Evolutionary conservation across 2,113 vertebrate species (phyloP).

Genomic region (Myrmophylax atrothorax): DNA sequence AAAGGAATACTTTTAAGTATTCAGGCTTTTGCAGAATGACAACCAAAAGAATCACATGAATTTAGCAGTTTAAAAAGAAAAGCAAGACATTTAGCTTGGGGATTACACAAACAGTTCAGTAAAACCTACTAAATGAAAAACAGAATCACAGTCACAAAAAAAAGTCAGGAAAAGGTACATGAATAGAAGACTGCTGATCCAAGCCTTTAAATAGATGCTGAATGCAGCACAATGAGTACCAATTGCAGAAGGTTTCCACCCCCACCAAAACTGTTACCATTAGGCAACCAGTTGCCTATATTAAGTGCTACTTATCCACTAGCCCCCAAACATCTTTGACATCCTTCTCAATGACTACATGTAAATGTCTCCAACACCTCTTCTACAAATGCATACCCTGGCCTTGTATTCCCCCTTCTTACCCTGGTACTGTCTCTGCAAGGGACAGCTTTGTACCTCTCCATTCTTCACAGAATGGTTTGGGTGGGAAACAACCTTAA

Average conservation of each 20-base stretch:
- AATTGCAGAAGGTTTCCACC: neutral
- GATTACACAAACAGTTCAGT: conserved; percentile 15
- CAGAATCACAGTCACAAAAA: neutral
- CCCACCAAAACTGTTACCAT: neutral
- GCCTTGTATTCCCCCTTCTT: neutral
- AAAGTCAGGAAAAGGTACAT: neutral
- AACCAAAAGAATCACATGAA: neutral
- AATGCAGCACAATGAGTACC: neutral
- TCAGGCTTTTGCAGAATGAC: neutral
- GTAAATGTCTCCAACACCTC: neutral
- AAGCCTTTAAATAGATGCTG: neutral
- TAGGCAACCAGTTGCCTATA: neutral
- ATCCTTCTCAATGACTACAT: neutral
- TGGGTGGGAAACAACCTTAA: neutral
- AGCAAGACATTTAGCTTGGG: neutral
- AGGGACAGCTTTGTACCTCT: neutral
- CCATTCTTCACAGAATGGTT: neutral
- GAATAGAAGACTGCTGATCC: conserved; percentile 2
- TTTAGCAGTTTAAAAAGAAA: neutral
- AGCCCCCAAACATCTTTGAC: neutral
- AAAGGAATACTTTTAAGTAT: neutral
- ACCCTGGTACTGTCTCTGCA: neutral
- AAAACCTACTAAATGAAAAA: neutral
- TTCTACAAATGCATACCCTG: neutral
- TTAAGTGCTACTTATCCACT: neutral